Conservation (phyloP, 2,888 invertebrate species). For the Tenthredo notha region DNA sequence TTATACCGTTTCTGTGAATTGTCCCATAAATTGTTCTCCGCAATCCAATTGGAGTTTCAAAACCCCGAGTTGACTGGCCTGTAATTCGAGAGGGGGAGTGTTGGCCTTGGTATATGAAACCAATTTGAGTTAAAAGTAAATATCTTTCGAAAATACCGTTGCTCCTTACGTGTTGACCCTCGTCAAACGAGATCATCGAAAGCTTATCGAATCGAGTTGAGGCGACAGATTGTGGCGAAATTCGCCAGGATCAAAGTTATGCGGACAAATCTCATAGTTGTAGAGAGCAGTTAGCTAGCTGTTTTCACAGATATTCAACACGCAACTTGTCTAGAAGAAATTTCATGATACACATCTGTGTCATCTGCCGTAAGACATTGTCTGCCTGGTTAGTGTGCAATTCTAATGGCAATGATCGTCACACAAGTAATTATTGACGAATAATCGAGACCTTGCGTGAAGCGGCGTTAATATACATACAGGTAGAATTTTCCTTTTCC, state of each 20-base stretch:
- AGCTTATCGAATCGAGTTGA: background rate
- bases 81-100: background rate
- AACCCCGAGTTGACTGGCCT: background rate
- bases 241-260: background rate
- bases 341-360: background rate
- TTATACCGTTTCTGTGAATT: background rate
- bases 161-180: background rate
- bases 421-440: background rate
- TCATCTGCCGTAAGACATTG: background rate
- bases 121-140: background rate
- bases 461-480: background rate
- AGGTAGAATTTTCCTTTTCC: background rate
- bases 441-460: background rate
- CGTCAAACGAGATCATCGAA: conserved; percentile 15
- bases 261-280: background rate
- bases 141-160: conserved; percentile 41
- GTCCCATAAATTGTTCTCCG: background rate
- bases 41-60: background rate
- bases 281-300: background rate
- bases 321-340: background rate
- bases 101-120: conserved; percentile 31
- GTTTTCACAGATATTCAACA: background rate
- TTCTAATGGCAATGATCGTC: background rate
- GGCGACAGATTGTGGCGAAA: conserved; percentile 14
- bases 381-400: background rate